Evolutionary conservation across 2,113 vertebrate genomes (phyloP).

Genomic region (Ictalurus punctatus): DNA sequence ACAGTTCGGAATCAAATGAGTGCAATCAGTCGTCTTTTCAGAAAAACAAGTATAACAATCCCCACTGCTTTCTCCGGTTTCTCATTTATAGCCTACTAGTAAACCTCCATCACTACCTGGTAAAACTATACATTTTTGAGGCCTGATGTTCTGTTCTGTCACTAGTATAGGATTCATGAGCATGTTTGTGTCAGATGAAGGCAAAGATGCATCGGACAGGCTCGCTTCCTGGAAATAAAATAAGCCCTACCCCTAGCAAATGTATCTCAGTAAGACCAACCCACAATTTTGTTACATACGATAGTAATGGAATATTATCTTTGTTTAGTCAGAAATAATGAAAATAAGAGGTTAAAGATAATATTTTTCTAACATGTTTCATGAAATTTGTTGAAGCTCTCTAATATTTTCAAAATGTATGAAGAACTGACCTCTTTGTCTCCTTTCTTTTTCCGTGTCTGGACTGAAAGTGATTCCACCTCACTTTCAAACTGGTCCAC

Average conservation of each 20-base stretch:
- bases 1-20: not conserved
- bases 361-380: no score
- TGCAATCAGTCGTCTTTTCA: no score
- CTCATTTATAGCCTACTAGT: not conserved
- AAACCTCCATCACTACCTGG: not conserved
- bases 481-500: slow-evolving; percentile 95
- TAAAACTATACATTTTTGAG: not conserved
- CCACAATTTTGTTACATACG: no score
- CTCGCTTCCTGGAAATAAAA: not conserved
- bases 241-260: no score
- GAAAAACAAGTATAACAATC: not conserved
- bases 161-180: not conserved
- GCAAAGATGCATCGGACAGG: not conserved
- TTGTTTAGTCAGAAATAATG: no score
- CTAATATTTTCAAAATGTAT: not conserved
- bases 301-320: no score
- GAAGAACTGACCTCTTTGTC: slow-evolving; percentile 84
- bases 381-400: no score
- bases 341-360: no score
- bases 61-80: not conserved
- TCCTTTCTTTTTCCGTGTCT: slow-evolving; percentile 88
- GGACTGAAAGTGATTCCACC: slow-evolving; percentile 87
- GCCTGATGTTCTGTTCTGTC: not conserved
- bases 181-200: not conserved
- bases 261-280: no score